phyloP scores from a whole-genome alignment of 2,888 invertebrate genomes.

The Caenorhabditis sp. region DNA sequence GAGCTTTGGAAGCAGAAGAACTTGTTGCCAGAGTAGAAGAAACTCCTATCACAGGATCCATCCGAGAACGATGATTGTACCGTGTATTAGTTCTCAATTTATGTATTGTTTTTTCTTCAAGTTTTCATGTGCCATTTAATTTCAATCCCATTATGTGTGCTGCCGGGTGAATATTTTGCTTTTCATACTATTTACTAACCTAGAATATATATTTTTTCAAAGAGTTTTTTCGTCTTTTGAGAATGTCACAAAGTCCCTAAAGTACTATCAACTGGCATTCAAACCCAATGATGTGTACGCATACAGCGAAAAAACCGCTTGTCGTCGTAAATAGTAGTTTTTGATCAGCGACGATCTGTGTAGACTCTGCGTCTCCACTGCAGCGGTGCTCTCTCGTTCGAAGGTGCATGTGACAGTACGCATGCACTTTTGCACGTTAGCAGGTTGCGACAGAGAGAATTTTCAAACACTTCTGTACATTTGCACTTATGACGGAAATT shows the following conservation, averaged over 20 bases:
- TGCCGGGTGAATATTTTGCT: too few relatives aligned
- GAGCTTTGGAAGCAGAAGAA: too few relatives aligned
- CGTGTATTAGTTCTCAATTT: too few relatives aligned
- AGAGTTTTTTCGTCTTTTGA: too few relatives aligned
- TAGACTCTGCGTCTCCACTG: slow-evolving; percentile 10
- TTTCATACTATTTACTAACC: too few relatives aligned
- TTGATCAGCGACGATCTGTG: slow-evolving; percentile 34
- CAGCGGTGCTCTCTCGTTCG: slow-evolving; percentile 14
- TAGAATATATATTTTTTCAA: too few relatives aligned
- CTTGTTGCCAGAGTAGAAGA: too few relatives aligned
- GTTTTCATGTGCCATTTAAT: too few relatives aligned
- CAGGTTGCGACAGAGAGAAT: slow-evolving; percentile 32
- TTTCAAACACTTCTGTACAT: slow-evolving; percentile 14
- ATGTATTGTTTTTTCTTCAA: too few relatives aligned
- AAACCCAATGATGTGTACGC: slow-evolving; percentile 36
- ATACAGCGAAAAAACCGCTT: slow-evolving; percentile 40
- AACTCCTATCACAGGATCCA: too few relatives aligned
- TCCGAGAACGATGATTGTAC: too few relatives aligned
- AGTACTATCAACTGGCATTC: neutral
- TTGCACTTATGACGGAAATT: neutral
- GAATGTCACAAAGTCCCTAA: slow-evolving; percentile 21
- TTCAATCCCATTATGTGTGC: too few relatives aligned
- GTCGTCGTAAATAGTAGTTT: slow-evolving; percentile 37
- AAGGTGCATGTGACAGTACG: slow-evolving; percentile 47
- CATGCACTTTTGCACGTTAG: slow-evolving; percentile 51